Conservation (phyloP, 2,113 vertebrate species). For the Archilochus colubris region DNA sequence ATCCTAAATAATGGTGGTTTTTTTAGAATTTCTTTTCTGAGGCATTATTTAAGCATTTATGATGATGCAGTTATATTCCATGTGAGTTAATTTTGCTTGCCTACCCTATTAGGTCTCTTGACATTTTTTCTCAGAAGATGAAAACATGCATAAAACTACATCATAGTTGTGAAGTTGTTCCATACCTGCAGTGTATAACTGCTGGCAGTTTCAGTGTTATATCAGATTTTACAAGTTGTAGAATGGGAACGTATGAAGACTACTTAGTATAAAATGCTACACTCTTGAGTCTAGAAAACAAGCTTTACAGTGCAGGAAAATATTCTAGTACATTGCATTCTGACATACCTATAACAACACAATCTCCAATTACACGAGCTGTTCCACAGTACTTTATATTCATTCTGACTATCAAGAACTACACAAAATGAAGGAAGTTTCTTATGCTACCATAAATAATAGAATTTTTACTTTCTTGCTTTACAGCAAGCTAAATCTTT, state of each 20-base stretch:
- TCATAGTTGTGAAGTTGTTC: background rate
- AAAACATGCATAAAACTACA: background rate
- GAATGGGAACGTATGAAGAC: background rate
- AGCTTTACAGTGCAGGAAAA: background rate
- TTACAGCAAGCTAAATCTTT: background rate
- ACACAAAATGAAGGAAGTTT: background rate
- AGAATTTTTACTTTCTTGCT: background rate
- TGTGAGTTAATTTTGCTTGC: background rate
- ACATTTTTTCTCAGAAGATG: background rate
- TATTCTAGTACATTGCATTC: fast-evolving
- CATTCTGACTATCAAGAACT: background rate
- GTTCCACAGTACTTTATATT: background rate
- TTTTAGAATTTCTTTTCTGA: background rate
- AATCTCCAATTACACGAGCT: background rate
- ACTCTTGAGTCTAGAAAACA: background rate
- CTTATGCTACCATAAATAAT: background rate
- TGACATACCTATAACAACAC: background rate
- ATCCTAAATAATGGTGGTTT: fast-evolving
- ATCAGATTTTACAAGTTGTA: background rate
- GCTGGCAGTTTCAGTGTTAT: background rate
- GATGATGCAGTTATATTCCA: background rate
- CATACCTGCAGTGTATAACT: background rate
- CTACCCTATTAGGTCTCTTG: background rate
- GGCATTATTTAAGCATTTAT: background rate
- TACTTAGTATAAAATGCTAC: background rate